These are phyloP conservation scores for Wiebesia pumilae DNA, from an alignment of 1,140 invertebrate species.

Conservation along the genomic window DNA sequence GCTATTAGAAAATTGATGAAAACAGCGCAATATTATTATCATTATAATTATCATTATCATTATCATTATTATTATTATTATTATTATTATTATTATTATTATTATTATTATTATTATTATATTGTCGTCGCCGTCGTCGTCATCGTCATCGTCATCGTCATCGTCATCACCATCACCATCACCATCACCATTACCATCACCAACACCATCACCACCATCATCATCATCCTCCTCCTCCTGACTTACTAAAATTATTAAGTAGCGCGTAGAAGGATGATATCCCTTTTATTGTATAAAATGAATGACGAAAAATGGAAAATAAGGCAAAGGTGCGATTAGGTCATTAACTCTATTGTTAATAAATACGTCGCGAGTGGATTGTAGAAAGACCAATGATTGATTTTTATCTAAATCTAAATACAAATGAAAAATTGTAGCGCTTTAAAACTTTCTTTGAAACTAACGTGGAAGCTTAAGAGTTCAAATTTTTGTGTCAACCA, in stretches of 20 bases:
- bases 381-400: conserved; percentile 46
- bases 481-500: not conserved
- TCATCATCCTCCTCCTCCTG: conserved; percentile 51
- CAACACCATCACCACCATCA: conserved; percentile 47
- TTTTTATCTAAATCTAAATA: conserved; percentile 22
- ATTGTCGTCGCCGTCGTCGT: conserved; percentile 52
- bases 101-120: conserved; percentile 47
- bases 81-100: conserved; percentile 55
- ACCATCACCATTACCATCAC: conserved; percentile 48
- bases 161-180: conserved; percentile 43
- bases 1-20: conserved; percentile 48
- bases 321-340: conserved; percentile 64
- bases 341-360: conserved; percentile 73
- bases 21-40: conserved; percentile 57
- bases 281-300: conserved; percentile 69
- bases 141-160: conserved; percentile 52
- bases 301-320: conserved; percentile 58
- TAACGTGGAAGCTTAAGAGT: not conserved
- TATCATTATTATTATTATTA: conserved; percentile 52
- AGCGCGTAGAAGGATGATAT: conserved; percentile 66
- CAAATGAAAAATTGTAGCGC: too few relatives aligned
- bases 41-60: conserved; percentile 47
- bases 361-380: conserved; percentile 67
- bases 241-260: conserved; percentile 57
- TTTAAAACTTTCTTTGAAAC: not conserved